Evolutionary conservation across 1,140 invertebrate species (phyloP).

Genomic region (Medauroidea extradentata): DNA sequence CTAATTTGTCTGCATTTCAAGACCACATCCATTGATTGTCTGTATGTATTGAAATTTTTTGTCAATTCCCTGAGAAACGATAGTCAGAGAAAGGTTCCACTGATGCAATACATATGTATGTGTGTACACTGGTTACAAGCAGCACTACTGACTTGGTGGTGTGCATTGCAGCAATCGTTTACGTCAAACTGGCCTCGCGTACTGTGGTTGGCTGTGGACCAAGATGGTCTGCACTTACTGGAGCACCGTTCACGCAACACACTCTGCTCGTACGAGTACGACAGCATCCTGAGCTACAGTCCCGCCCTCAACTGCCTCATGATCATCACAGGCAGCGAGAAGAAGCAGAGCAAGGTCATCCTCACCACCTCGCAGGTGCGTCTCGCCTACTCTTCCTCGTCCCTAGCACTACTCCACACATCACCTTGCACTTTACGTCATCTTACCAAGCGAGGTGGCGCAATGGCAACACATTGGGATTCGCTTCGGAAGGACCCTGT

Average conservation of each 20-base stretch:
- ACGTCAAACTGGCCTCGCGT: conserved; percentile 91
- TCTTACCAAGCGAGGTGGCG: too few relatives aligned
- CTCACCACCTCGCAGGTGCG: conserved; percentile 77
- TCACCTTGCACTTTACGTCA: too few relatives aligned
- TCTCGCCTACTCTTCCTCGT: background rate
- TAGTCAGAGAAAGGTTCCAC: too few relatives aligned
- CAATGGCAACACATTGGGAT: too few relatives aligned
- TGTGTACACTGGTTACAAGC: too few relatives aligned
- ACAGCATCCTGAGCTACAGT: conserved; percentile 79
- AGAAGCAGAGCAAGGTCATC: conserved; percentile 89
- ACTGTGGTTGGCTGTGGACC: conserved; percentile 89
- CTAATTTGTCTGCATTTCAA: too few relatives aligned
- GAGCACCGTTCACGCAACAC: conserved; percentile 83
- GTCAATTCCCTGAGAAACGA: too few relatives aligned
- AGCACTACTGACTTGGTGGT: background rate
- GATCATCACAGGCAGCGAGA: conserved; percentile 81
- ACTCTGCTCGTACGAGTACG: conserved; percentile 85
- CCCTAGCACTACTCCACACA: too few relatives aligned
- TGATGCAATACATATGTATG: too few relatives aligned
- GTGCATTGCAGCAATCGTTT: conserved; percentile 73
- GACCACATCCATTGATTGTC: too few relatives aligned
- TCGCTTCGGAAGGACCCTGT: too few relatives aligned
- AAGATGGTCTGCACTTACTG: conserved; percentile 86
- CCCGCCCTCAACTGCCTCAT: conserved; percentile 84
- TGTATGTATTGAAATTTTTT: too few relatives aligned